Evolutionary conservation across 2,113 vertebrate genomes (phyloP), one percentile per base, ranked within the genome.

Genomic region (Cyanoramphus novaezelandiae): DNA sequence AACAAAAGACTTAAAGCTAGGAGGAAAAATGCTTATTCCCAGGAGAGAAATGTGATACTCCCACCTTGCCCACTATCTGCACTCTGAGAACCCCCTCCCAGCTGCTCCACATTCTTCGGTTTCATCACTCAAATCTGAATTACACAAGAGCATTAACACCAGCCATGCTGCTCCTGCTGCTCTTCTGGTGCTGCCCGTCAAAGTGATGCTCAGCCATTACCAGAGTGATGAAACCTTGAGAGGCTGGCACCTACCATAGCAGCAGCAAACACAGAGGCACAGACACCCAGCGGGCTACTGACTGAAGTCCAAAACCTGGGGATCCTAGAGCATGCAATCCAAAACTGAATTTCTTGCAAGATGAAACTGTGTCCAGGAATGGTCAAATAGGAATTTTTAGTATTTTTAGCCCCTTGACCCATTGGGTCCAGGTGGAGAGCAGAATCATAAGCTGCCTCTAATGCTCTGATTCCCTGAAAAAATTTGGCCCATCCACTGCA

Each of bases 31-130:
- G 43, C 31, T n/a, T 74, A 19, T 86, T 84, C 91, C 59, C 89
- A 53, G 31, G 87, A 24, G 86, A 43, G 92, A 96, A 95, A 95
- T 5, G 44, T 55, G 84, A 95, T 93, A 91, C 70, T 94, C 88
- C 95, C 96, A 96, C 95, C 95, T 89, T 97, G 96, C 95, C 97
- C 95, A 46, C 87, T 95, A 95, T 97, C 96, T 92, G 93, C 91
- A 93, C 75, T 96, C 86, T 43, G 93, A 92, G 94, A 96, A 96
- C 96, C 92, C 37, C 18, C 95, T 97, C 95, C 93, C 97, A 98
- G 98, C 98, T 98, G 97, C 9, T 97, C 94, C 5, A 4, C 84
- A 94, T 68, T 96, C 95, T 98, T 96, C 15, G 17, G 96, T 92
- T 96, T 97, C 81, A 90, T 90, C 96, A 96, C 96, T 97, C 94